Evolutionary conservation across 2,797 vertebrate species (phyloP).

Genomic region (Manis javanica): DNA sequence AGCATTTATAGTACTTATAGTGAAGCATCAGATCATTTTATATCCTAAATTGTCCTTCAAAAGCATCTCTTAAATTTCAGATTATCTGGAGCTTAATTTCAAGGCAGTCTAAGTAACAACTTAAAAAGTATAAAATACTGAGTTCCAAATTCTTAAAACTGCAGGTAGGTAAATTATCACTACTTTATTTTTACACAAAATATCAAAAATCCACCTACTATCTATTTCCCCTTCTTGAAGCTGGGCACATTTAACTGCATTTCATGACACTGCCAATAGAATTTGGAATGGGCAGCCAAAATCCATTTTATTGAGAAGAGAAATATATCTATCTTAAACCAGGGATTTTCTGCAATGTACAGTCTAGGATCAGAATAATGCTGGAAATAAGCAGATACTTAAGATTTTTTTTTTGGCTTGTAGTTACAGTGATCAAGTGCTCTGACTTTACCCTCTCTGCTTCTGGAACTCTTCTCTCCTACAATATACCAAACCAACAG

Average conservation of each 20-base stretch:
- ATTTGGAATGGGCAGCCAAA: constrained; percentile 48
- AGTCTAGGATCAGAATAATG: constrained; percentile 70
- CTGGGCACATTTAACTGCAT: constrained; percentile 28
- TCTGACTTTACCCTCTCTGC: constrained; percentile 51
- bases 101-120: neutral
- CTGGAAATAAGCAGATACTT: constrained; percentile 73
- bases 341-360: constrained; percentile 68
- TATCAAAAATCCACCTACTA: constrained; percentile 54
- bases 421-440: constrained; percentile 74
- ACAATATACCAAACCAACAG: constrained; percentile 76
- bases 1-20: constrained; percentile 5
- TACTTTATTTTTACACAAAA: constrained; percentile 21
- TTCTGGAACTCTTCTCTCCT: constrained; percentile 65
- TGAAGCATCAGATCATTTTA: neutral
- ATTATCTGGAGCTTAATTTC: constrained; percentile 18
- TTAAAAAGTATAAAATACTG: neutral
- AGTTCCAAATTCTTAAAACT: constrained; percentile 22
- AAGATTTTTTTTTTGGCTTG: constrained; percentile 72
- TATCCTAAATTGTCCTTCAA: neutral
- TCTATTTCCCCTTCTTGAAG: constrained; percentile 73
- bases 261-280: neutral
- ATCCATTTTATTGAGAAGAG: constrained; percentile 72
- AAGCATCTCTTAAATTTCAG: constrained; percentile 49
- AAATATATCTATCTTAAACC: constrained; percentile 60
- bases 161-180: neutral